Percentiles rank a stretch among this genome's conserved stretches.
Conservation (phyloP, 2,113 vertebrate genomes). For the Furnarius figulus region DNA sequence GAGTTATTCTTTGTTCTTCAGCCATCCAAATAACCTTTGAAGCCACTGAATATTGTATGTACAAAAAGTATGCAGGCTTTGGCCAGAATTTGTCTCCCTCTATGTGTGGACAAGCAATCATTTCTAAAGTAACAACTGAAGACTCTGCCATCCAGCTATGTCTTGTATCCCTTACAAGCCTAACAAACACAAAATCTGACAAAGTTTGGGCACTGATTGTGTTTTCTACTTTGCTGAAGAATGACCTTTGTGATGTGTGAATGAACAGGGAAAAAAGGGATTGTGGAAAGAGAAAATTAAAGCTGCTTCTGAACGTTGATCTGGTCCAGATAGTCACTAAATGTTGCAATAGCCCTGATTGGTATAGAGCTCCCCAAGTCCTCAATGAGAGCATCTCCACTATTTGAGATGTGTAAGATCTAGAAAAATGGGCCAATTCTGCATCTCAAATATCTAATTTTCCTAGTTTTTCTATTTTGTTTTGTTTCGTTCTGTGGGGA, state of each 20-base stretch:
- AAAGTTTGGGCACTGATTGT: neutral
- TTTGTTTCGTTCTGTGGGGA: too few relatives aligned
- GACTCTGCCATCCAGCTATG: neutral
- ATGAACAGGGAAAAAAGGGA: neutral
- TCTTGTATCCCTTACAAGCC: neutral
- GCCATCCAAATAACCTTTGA: neutral
- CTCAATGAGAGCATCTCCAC: neutral
- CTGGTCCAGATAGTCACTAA: neutral
- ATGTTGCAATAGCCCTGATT: neutral
- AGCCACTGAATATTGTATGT: neutral
- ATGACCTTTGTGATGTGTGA: neutral
- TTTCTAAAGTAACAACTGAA: neutral
- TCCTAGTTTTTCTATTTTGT: too few relatives aligned
- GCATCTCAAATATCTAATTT: neutral
- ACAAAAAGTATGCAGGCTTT: neutral
- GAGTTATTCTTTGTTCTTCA: neutral
- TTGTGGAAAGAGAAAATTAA: neutral
- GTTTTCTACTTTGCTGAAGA: neutral
- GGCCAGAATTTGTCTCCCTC: neutral
- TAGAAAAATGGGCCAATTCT: neutral
- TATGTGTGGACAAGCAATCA: neutral
- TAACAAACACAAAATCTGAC: neutral
- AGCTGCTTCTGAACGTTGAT: neutral
- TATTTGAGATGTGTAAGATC: neutral
- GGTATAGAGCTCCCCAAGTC: neutral